Base-by-base conservation (phyloP, 2,888 invertebrate species). In the Chrysopilus asiliformis region DNA sequence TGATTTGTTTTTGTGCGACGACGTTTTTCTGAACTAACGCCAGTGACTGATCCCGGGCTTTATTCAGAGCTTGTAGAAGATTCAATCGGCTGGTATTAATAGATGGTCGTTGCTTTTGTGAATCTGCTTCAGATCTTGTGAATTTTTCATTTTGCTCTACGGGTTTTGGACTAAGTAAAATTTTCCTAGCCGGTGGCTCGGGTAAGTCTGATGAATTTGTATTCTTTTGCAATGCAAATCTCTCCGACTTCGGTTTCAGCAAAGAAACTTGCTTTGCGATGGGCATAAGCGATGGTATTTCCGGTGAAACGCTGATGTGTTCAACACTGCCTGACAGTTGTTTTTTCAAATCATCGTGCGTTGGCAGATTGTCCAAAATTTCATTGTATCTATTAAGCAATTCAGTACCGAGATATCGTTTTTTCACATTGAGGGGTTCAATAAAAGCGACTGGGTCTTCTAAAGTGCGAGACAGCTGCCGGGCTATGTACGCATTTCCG, bases 61-160 rank as follows among this genome's bases (percentile, higher is more conserved):
- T 55, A 14, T 52, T 56, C 13, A 62, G 35, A 0, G 58, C 60
- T 38, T 58, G 52, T 2, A 55, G 50, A 20, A 62, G 45, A 50
- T 60, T 60, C 44, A 54, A 40, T 3, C 62, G 55, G 38, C 59
- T 57, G 26, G 44, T 46, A 43, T 52, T 54, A 4, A 54, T 54
- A 27, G 52, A 51, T 14, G 47, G 47, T 0, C 50, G n/a, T n/a
- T n/a, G n/a, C n/a, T n/a, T n/a, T n/a, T n/a, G n/a, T n/a, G n/a
- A n/a, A n/a, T n/a, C 45, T 16, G 47, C 47, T 4, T 46, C 14
- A 3, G 33, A 16, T 24, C 10, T n/a, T 28, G 14, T 13, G n/a
- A 26, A n/a, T n/a, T 12, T 26, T 2, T 6, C 30, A n/a, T 36
- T 25, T 18, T 22, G 14, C 5, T 29, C 36, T n/a, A n/a, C n/a